Conservation (phyloP, 2,797 vertebrate genomes). For the Pteronotus mesoamericanus region DNA sequence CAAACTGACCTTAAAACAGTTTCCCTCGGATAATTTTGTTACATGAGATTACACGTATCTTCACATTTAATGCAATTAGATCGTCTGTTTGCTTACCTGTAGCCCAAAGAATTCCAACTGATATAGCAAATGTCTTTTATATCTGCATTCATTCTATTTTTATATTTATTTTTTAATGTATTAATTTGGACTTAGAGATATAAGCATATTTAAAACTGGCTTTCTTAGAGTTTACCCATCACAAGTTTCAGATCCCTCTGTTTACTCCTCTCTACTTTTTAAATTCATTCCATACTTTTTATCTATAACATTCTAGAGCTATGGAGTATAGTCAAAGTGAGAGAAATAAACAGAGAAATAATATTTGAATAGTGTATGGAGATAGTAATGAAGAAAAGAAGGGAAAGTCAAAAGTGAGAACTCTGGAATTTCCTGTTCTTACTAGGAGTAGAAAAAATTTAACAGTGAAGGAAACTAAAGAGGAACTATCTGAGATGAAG, state of each 20-base stretch:
- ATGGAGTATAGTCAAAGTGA: neutral
- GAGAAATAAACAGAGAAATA: neutral
- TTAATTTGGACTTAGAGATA: neutral
- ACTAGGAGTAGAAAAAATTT: neutral
- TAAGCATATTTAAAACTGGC: neutral
- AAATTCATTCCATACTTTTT: neutral
- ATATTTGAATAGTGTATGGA: neutral
- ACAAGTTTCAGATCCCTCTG: neutral
- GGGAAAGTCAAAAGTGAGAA: neutral
- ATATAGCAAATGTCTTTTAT: neutral
- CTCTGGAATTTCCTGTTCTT: neutral
- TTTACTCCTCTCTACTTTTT: neutral
- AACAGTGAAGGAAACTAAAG: neutral
- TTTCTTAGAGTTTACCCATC: neutral
- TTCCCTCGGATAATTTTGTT: neutral
- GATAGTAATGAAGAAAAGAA: neutral
- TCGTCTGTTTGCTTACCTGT: neutral
- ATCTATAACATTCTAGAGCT: neutral
- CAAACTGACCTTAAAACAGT: neutral
- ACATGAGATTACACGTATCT: neutral
- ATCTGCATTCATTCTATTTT: neutral
- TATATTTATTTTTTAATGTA: neutral
- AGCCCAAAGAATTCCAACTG: neutral
- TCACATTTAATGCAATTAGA: neutral
- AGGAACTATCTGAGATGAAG: neutral